Base-by-base conservation (phyloP, 2,113 vertebrate genomes). In the Megaleporinus macrocephalus region DNA sequence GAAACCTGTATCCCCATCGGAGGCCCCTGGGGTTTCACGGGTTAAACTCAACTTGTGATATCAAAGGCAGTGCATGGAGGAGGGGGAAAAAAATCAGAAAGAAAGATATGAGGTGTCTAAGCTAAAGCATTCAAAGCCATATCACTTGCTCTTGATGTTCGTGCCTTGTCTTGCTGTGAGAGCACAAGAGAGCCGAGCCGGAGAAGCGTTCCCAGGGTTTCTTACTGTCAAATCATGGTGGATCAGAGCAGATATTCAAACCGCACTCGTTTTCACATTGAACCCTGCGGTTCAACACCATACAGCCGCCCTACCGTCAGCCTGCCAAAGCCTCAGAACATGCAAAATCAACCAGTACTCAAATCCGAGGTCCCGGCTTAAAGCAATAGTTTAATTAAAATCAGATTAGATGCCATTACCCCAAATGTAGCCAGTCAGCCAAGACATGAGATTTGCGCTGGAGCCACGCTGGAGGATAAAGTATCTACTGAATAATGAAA, bases 81-180 rank as follows among this genome's bases (percentile, higher is more conserved):
- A 57, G 20, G 22, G 20, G 14, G 53, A 57, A n/a, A 20, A 55
- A 57, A 6, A 57, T 57, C 53, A 20, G 18, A 57, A 15, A 22
- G 53, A 57, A 57, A 57, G 53, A 57, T 57, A 57, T 57, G 18
- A 57, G 53, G 53, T n/a, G 53, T 57, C 53, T 57, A 22, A 57
- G 53, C 53, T 57, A 57, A 57, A 57, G 53, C 53, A 57, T 57
- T 57, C 53, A 57, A 57, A 57, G 53, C n/a, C 53, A 57, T 57
- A 57, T 57, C 53, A 57, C 53, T 57, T 57, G 53, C 53, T 57
- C 53, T 57, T 57, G 53, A 57, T 9, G 20, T n/a, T 57, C 3
- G 53, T 57, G 53, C 22, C 53, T 5, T 57, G 53, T 57, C 53
- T 57, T 57, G 53, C 53, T 57, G 53, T 57, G 53, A 57, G n/a